Evolutionary conservation across 2,113 vertebrate genomes (phyloP).

Genomic region (Corvus cornix): DNA sequence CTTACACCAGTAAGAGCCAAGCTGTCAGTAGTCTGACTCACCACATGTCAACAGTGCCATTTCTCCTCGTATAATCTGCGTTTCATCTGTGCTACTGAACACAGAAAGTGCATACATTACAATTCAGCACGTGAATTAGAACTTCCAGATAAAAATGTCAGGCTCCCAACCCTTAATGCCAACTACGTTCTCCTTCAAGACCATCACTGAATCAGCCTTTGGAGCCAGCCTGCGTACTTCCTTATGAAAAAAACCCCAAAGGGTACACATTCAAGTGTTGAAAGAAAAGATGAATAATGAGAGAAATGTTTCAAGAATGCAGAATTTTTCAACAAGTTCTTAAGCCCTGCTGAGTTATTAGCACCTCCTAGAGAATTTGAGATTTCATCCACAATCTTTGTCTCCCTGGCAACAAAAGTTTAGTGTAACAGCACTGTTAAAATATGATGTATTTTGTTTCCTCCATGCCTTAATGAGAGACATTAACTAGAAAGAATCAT

Average conservation of each 20-base stretch:
- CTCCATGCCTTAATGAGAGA: conserved; percentile 3
- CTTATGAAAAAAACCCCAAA: background rate
- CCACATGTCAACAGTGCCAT: background rate
- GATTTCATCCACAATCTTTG: conserved; percentile 46
- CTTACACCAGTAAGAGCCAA: background rate
- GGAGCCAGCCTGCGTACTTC: background rate
- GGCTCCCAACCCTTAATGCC: background rate
- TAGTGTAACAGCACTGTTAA: conserved; percentile 8
- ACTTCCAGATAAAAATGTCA: background rate
- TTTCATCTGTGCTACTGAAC: background rate
- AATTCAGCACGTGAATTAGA: background rate
- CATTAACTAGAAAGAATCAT: conserved; percentile 22
- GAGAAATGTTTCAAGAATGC: conserved; percentile 18
- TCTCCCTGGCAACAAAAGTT: conserved; percentile 50
- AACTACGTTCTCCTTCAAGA: background rate
- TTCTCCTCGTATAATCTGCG: background rate
- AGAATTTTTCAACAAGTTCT: conserved; percentile 51
- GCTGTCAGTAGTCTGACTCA: background rate
- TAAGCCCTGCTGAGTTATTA: conserved; percentile 57
- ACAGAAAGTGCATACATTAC: background rate
- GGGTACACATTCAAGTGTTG: background rate
- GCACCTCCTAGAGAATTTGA: conserved; percentile 48
- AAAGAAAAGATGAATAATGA: background rate
- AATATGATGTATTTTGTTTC: conserved; percentile 16
- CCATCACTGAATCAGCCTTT: background rate